phyloP scores from a whole-genome alignment of 1,140 invertebrate species.

The Delia radicum region DNA sequence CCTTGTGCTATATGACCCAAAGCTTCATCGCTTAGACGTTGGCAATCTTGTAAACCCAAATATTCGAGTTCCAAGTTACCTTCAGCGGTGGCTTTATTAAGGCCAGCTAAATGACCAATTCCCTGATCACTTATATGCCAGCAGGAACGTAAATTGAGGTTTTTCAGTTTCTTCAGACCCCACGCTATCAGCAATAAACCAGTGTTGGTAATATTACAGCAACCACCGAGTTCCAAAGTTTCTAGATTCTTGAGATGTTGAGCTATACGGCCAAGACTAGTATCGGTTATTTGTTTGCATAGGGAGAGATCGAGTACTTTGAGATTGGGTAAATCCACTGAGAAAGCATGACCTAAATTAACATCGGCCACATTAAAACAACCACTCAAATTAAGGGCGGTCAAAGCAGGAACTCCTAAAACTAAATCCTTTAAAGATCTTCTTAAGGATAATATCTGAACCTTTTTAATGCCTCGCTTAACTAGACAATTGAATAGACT shows the following conservation, averaged over 20 bases:
- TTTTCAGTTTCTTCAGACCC: conserved; percentile 79
- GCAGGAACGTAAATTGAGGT: conserved; percentile 85
- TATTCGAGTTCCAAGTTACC: conserved; percentile 77
- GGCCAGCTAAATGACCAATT: conserved; percentile 81
- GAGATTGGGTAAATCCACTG: conserved; percentile 70
- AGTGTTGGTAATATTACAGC: conserved; percentile 85
- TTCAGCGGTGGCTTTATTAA: conserved; percentile 65
- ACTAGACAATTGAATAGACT: conserved; percentile 84
- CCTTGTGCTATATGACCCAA: conserved; percentile 80
- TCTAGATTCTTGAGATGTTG: conserved; percentile 85
- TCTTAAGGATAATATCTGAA: conserved; percentile 85
- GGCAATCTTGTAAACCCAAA: conserved; percentile 90
- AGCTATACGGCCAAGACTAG: conserved; percentile 77
- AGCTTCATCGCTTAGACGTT: conserved; percentile 87
- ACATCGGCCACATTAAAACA: conserved; percentile 88
- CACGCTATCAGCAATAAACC: conserved; percentile 82
- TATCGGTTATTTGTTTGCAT: conserved; percentile 93
- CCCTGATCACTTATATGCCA: conserved; percentile 89
- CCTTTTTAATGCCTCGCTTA: conserved; percentile 79
- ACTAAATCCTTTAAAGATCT: conserved; percentile 85
- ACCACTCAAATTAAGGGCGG: conserved; percentile 85
- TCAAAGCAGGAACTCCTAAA: conserved; percentile 80
- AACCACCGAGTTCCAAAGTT: conserved; percentile 85
- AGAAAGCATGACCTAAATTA: conserved; percentile 80
- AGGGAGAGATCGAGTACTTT: conserved; percentile 83